Percentiles rank a stretch among this genome's conserved stretches.
Conservation (phyloP, 2,888 invertebrate species). For the Lepidocyrtoides sp. region DNA sequence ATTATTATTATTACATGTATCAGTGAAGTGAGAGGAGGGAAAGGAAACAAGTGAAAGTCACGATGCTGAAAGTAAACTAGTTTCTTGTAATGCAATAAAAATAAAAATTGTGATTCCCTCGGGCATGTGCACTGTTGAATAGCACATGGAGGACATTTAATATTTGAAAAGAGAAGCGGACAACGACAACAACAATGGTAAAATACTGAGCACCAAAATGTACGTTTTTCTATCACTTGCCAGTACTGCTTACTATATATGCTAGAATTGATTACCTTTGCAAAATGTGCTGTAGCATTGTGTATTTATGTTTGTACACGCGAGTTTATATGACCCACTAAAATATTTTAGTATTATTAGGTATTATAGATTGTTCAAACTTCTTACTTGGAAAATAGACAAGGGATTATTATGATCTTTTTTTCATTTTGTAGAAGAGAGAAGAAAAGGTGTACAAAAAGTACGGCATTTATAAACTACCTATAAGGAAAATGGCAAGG, state of each 20-base stretch:
- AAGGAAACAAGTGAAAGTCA: slow-evolving; percentile 36
- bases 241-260: background rate
- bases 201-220: background rate
- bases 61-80: slow-evolving; percentile 50
- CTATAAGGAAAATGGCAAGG: background rate
- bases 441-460: background rate
- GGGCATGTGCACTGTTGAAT: slow-evolving; percentile 21
- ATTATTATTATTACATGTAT: too few relatives aligned
- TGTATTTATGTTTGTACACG: background rate
- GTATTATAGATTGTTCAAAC: background rate
- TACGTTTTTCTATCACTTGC: background rate
- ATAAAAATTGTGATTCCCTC: slow-evolving; percentile 72
- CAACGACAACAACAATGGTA: background rate
- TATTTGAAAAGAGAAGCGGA: background rate
- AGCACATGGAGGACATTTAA: background rate
- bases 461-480: background rate
- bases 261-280: background rate
- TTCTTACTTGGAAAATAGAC: background rate
- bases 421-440: background rate
- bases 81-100: slow-evolving; percentile 62
- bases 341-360: background rate
- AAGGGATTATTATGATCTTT: background rate
- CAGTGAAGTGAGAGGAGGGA: slow-evolving; percentile 33
- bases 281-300: background rate
- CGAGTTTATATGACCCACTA: slow-evolving; percentile 3